Base-by-base conservation (phyloP, 2,888 invertebrate species). In the Melanargia galathea region DNA sequence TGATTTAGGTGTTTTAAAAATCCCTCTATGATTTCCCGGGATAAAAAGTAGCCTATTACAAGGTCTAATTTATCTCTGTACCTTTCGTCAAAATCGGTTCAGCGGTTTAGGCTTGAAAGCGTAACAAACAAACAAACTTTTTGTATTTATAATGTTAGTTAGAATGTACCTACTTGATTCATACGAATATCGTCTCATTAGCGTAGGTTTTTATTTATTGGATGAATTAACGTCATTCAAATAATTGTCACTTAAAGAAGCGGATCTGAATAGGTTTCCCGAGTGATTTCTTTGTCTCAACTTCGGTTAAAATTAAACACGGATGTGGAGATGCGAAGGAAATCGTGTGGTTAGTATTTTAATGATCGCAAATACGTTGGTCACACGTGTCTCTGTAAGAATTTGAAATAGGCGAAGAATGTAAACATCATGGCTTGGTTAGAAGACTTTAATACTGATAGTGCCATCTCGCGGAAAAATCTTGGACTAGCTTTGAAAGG, bases 381-480 rank as follows among this genome's bases (percentile, higher is more conserved):
- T 48, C 22, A 24, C 58, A 48, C 24, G 54, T 38, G 38, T 51
- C 43, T 30, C 22, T 38, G 30, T 30, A 43, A 30, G 60, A 54
- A 63, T 60, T 54, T 35, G 40, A 33, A 59, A 43, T 35, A 62
- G 40, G 46, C n/a, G 38, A 55, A 38, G 55, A 61, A 67, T 65
- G 55, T 65, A 65, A 67, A 65, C 67, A 65, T 18, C 43, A 22
- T 20, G n/a, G 20, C 13, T 51, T 2, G 33, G 45, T 7, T 24
- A 13, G 49, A 60, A 75, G 71, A 73, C 74, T 77, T 64, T 68
- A 30, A 30, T 51, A 62, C 40, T 30, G 10, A 60, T 68, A 62
- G 58, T 76, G 72, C 78, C 80, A 82, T 77, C 83, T 82, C 33
- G 72, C 43, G 30, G 43, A 35, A 52, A 38, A 54, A 20, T 22